These are phyloP conservation scores for Drosophila prostipennis DNA, from an alignment of 2,888 invertebrate genomes.

Conservation along the genomic window DNA sequence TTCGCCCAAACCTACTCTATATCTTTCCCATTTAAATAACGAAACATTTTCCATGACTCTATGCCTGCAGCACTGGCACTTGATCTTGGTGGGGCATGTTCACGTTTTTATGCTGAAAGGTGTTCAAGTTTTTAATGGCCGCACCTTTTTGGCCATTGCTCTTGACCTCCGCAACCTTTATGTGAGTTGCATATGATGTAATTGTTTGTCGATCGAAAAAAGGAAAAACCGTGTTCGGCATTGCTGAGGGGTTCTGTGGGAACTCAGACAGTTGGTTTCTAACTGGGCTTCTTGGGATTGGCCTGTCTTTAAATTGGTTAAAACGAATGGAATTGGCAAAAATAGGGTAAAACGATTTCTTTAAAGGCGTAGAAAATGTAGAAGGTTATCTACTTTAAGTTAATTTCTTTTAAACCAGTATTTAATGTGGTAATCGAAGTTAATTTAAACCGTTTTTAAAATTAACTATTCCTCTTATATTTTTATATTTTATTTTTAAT, in stretches of 20 bases:
- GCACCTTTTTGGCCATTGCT: constrained; percentile 48
- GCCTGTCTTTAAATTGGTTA: neutral
- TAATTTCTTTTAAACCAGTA: no score
- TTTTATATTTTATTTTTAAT: no score
- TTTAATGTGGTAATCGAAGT: no score
- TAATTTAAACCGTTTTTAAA: no score
- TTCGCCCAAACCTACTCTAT: constrained; percentile 42
- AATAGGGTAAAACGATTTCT: neutral
- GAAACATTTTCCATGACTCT: constrained; percentile 24
- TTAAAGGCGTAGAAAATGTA: neutral
- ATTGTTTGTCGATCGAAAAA: constrained; percentile 26
- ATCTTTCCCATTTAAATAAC: constrained; percentile 32
- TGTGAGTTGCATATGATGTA: constrained; percentile 32
- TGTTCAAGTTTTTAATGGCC: constrained; percentile 51
- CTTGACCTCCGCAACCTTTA: constrained; percentile 39
- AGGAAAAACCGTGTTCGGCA: constrained; percentile 11
- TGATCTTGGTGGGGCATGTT: constrained; percentile 42
- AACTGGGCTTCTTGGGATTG: constrained; percentile 1
- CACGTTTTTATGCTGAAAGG: constrained; percentile 35
- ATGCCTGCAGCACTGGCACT: constrained; percentile 6
- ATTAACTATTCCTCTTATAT: no score
- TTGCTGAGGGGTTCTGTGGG: constrained; percentile 11
- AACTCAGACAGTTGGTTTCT: constrained; percentile 10
- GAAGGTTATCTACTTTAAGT: no score
- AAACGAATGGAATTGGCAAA: neutral